These are phyloP conservation scores for Idaea straminata DNA, from an alignment of 2,888 invertebrate species.

Conservation along the genomic window DNA sequence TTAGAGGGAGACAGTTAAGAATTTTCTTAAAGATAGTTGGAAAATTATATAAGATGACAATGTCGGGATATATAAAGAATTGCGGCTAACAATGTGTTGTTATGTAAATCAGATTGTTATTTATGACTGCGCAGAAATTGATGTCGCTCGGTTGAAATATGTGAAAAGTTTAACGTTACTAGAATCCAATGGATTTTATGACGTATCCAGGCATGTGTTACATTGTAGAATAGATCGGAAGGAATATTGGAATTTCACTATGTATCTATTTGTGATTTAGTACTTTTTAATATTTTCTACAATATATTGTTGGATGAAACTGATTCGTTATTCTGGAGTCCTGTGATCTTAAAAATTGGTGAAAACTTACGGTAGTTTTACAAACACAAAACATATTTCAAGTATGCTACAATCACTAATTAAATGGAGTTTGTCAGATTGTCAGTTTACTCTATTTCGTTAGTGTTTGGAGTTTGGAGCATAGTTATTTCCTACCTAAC, in stretches of 20 bases:
- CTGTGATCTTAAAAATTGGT: too few species aligned
- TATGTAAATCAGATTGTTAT: conserved; percentile 75
- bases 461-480: too few species aligned
- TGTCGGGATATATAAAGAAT: conserved; percentile 63
- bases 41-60: conserved; percentile 66
- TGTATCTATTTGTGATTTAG: too few species aligned
- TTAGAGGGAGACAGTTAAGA: conserved; percentile 57
- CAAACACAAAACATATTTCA: too few species aligned
- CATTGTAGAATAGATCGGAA: not conserved
- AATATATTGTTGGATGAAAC: too few species aligned
- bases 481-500: too few species aligned
- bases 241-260: not conserved
- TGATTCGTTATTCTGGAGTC: too few species aligned
- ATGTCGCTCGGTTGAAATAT: conserved; percentile 58
- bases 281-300: too few species aligned
- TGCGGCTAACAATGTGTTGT: conserved; percentile 62
- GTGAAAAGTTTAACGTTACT: conserved; percentile 50
- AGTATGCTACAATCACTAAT: too few species aligned
- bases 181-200: conserved; percentile 10
- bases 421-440: too few species aligned
- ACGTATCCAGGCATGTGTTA: not conserved
- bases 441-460: too few species aligned
- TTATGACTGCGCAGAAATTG: conserved; percentile 68
- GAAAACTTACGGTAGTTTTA: too few species aligned
- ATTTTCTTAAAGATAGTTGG: conserved; percentile 77